phyloP scores from a whole-genome alignment of 2,888 invertebrate genomes.

The Chrysolina americana region DNA sequence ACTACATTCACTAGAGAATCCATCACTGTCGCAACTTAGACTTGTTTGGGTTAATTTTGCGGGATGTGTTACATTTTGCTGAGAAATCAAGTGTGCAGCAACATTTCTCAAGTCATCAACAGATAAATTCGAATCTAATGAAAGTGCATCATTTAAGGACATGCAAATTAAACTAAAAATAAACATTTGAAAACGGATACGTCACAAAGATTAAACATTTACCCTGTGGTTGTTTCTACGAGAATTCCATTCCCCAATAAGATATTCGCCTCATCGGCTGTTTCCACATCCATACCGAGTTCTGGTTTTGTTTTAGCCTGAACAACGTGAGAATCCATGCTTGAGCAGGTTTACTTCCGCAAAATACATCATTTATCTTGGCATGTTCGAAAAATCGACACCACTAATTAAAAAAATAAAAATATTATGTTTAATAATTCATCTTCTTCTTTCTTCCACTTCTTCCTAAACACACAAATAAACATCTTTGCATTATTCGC shows the following conservation, averaged over 20 bases:
- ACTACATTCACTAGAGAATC: constrained; percentile 66
- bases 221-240: constrained; percentile 70
- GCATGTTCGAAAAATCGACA: neutral
- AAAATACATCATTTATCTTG: neutral
- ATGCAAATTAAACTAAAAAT: constrained; percentile 69
- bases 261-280: constrained; percentile 67
- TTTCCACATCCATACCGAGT: constrained; percentile 46
- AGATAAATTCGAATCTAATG: constrained; percentile 69
- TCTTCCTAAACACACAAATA: too few species aligned
- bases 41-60: constrained; percentile 43
- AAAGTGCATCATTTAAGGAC: constrained; percentile 69
- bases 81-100: constrained; percentile 67
- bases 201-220: constrained; percentile 37
- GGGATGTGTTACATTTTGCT: constrained; percentile 60
- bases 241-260: constrained; percentile 69
- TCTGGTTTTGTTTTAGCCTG: constrained; percentile 44
- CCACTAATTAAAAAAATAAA: neutral
- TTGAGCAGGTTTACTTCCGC: neutral
- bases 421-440: too few species aligned
- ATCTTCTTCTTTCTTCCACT: too few species aligned
- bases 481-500: too few species aligned
- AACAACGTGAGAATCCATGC: constrained; percentile 40
- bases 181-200: constrained; percentile 28
- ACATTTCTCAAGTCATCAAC: constrained; percentile 70
- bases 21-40: constrained; percentile 66